Evolutionary conservation across 2,797 vertebrate species (phyloP).

Genomic region (Harpagifer antarcticus): DNA sequence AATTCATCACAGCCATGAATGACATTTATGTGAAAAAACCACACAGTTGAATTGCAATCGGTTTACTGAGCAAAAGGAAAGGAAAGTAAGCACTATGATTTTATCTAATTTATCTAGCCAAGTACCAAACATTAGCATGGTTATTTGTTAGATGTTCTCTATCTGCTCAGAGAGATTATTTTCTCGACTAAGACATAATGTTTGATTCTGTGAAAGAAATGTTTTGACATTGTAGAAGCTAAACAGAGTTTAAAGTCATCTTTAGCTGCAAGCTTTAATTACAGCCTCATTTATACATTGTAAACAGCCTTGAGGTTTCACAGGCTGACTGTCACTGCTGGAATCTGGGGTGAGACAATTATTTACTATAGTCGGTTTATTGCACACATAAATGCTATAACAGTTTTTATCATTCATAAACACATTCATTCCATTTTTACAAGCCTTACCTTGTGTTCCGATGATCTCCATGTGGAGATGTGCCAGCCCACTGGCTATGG

Average conservation of each 20-base stretch:
- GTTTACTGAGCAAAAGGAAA: background rate
- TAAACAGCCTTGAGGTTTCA: background rate
- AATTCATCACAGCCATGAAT: background rate
- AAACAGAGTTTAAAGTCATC: background rate
- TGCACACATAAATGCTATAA: background rate
- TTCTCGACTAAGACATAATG: too few relatives aligned
- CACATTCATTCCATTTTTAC: background rate
- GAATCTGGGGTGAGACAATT: constrained; percentile 4
- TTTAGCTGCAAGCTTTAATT: background rate
- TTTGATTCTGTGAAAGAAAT: too few relatives aligned
- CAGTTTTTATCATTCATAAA: background rate
- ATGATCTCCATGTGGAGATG: constrained; percentile 99
- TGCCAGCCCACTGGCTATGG: constrained; percentile 92
- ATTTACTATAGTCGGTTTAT: background rate
- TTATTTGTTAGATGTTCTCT: background rate
- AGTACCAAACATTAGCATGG: background rate
- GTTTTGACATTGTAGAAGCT: background rate
- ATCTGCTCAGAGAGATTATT: background rate
- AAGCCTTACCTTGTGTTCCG: constrained; percentile 91
- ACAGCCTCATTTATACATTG: background rate
- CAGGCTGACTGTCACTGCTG: background rate
- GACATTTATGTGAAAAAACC: background rate
- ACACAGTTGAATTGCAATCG: background rate
- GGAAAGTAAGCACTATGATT: background rate
- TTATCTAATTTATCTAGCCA: background rate